phyloP scores from a whole-genome alignment of 1,140 invertebrate genomes.

The Heliconius melpomene region DNA sequence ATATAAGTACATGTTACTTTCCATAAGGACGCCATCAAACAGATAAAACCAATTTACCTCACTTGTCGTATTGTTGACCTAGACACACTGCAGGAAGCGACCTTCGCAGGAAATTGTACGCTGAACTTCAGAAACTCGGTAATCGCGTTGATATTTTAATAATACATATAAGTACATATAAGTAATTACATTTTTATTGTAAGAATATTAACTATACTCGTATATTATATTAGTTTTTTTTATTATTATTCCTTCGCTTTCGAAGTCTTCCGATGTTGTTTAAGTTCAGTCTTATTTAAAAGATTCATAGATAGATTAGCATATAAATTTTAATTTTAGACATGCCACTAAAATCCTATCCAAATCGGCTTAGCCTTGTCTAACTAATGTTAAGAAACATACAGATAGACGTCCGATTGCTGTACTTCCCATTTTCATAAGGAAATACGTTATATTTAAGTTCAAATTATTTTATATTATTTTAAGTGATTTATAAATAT shows the following conservation, averaged over 20 bases:
- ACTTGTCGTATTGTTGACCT: constrained; percentile 40
- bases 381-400: too few species aligned
- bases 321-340: neutral
- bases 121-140: constrained; percentile 23
- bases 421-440: too few species aligned
- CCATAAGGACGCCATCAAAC: constrained; percentile 25
- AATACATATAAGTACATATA: constrained; percentile 4
- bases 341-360: neutral
- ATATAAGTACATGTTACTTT: constrained; percentile 2
- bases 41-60: constrained; percentile 37
- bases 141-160: constrained; percentile 12
- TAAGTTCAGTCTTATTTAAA: too few species aligned
- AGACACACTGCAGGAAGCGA: constrained; percentile 52
- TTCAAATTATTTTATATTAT: too few species aligned
- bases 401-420: too few species aligned
- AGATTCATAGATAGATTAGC: too few species aligned
- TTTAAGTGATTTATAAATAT: too few species aligned
- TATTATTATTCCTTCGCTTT: too few species aligned
- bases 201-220: too few species aligned
- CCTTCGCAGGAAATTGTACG: constrained; percentile 47
- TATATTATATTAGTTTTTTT: too few species aligned
- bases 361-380: neutral
- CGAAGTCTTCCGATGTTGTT: too few species aligned
- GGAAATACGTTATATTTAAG: too few species aligned
- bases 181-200: neutral